Evolutionary conservation across 2,888 invertebrate genomes (phyloP).

Genomic region (Xylota sylvarum): DNA sequence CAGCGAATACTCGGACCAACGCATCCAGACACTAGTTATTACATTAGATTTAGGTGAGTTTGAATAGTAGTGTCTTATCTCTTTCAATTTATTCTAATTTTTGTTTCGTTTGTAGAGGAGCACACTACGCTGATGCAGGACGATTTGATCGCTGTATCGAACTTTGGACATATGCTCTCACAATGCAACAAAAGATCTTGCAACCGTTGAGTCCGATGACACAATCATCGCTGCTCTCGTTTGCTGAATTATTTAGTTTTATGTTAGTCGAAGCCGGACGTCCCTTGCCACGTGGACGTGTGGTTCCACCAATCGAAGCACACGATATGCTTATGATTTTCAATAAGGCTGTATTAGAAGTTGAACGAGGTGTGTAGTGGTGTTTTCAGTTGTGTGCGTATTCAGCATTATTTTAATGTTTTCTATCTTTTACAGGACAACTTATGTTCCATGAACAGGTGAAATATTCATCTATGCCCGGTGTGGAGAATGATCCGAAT

Average conservation of each 20-base stretch:
- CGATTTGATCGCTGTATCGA: constrained; percentile 96
- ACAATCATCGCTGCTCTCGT: constrained; percentile 96
- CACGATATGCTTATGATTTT: constrained; percentile 93
- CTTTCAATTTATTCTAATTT: constrained; percentile 2
- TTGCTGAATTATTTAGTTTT: constrained; percentile 97
- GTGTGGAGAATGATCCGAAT: constrained; percentile 89
- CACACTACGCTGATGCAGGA: constrained; percentile 97
- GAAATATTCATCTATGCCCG: constrained; percentile 85
- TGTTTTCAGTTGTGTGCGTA: neutral
- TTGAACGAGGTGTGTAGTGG: constrained; percentile 85
- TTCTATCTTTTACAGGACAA: constrained; percentile 85
- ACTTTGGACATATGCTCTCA: constrained; percentile 98
- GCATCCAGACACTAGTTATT: constrained; percentile 98
- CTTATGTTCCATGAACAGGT: constrained; percentile 85
- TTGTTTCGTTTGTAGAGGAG: constrained; percentile 87
- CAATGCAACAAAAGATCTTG: constrained; percentile 97
- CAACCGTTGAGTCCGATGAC: constrained; percentile 97
- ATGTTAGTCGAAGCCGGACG: constrained; percentile 95
- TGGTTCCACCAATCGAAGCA: constrained; percentile 92
- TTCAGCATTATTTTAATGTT: neutral
- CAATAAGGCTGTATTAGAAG: constrained; percentile 91
- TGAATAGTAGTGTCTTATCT: neutral
- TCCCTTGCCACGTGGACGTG: constrained; percentile 88
- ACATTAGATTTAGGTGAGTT: constrained; percentile 91
- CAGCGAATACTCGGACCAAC: constrained; percentile 96